These are phyloP conservation scores for Pagrus major DNA, from an alignment of 2,113 vertebrate species.

Conservation along the genomic window DNA sequence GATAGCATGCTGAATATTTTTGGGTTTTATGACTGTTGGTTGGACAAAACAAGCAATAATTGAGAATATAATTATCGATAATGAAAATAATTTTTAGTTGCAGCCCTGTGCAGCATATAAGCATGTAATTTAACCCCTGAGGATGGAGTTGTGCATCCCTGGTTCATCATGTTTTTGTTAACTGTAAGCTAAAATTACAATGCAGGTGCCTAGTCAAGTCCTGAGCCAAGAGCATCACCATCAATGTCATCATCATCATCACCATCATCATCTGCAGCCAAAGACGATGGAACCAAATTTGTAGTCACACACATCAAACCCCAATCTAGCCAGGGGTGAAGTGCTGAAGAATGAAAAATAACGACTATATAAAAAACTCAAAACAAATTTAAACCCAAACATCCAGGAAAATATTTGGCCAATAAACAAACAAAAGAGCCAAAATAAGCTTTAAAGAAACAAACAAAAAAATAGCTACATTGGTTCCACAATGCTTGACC, in stretches of 20 bases:
- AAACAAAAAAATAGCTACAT: constrained; percentile 53
- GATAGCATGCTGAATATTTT: too few relatives aligned
- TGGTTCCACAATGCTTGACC: constrained; percentile 83
- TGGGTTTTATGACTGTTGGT: background rate
- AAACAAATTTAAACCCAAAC: constrained; percentile 65
- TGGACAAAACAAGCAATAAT: too few relatives aligned
- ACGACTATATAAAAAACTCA: constrained; percentile 64
- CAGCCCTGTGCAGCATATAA: background rate
- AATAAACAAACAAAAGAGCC: constrained; percentile 44
- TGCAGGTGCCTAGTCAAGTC: constrained; percentile 95
- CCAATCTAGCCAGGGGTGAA: constrained; percentile 86
- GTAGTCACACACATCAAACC: constrained; percentile 82
- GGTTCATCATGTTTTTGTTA: constrained; percentile 24
- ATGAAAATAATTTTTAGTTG: background rate
- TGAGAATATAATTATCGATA: background rate
- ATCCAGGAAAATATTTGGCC: constrained; percentile 12
- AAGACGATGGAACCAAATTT: constrained; percentile 89
- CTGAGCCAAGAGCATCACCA: constrained; percentile 79
- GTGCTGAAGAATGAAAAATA: constrained; percentile 53
- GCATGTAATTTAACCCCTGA: background rate
- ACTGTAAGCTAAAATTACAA: constrained; percentile 74
- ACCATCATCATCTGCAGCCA: constrained; percentile 92
- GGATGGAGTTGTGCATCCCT: constrained; percentile 68
- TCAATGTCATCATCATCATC: constrained; percentile 55
- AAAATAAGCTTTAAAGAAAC: constrained; percentile 59